These are phyloP conservation scores for Tyto alba DNA, from an alignment of 2,113 vertebrate genomes.

Conservation along the genomic window DNA sequence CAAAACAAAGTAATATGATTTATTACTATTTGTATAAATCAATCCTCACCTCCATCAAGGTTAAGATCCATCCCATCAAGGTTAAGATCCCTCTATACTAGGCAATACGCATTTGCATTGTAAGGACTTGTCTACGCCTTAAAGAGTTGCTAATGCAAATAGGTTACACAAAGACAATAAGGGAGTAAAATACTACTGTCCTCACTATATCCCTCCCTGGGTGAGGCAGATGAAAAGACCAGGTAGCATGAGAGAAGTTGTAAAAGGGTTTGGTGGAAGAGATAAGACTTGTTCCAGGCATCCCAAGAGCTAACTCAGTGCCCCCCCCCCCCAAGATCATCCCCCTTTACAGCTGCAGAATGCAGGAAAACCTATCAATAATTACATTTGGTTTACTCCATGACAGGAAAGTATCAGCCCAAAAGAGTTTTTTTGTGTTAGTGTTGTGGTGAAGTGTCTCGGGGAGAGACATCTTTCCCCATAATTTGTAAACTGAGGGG, in stretches of 20 bases:
- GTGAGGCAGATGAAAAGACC: neutral
- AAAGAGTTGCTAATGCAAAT: neutral
- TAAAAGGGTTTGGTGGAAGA: neutral
- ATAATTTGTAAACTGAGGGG: neutral
- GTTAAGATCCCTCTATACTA: neutral
- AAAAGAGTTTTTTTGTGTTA: neutral
- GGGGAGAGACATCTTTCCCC: neutral
- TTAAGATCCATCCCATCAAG: neutral
- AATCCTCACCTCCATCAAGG: neutral
- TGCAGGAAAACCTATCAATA: neutral
- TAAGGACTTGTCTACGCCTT: neutral
- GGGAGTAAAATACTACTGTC: neutral
- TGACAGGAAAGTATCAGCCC: neutral
- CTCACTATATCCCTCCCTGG: neutral
- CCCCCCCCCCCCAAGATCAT: neutral
- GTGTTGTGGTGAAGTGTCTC: neutral
- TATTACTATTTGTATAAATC: neutral
- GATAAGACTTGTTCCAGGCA: neutral
- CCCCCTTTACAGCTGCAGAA: neutral
- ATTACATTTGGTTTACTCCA: neutral
- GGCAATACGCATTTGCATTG: fast-evolving
- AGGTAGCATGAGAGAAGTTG: neutral
- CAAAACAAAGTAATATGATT: neutral
- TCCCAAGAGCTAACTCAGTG: too few relatives aligned
- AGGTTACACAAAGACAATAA: neutral